Base-by-base conservation (phyloP, 92 coral and sea anemone genomes). In the Hydrozoanthus gracilis region DNA sequence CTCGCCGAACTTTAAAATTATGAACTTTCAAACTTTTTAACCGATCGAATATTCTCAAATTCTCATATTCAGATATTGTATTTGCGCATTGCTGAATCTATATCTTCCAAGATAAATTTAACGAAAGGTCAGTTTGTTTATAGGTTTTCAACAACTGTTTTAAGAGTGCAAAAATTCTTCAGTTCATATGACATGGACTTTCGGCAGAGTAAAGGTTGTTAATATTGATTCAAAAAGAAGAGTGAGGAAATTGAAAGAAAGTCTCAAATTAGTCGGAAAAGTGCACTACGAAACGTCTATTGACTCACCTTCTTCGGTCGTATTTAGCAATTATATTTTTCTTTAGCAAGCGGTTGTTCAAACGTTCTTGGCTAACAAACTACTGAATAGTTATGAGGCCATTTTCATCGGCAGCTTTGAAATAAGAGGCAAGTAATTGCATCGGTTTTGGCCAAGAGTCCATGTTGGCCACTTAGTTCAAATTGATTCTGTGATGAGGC, bases 341-440 rank as follows among this genome's bases (percentile, higher is more conserved):
- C 49, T 11, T 51, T 51, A 76, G 82, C 35, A 44, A 76, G 82
- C 82, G 82, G 82, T 27, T 51, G 45, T 18, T 17, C 62, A 54
- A 76, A 76, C 10, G 82, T 20, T 16, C 62, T 18, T 47, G 44
- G 67, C 55, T 76, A 76, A 76, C 82, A 76, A 51, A 52, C 54
- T 51, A 51, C 66, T 76, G 35, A 76, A 76, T 76, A 54, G 62
- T 76, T 15, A 15, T 51, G 44, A 54, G 67, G 27, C 66, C 66
- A 76, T 76, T 76, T 76, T 54, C 82, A 51, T 76, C 82, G 82
- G 82, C 82, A 76, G 55, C 82, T 76, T 76, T 76, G 66, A 76
- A 76, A 76, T 52, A 4, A 54, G 45, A 76, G 55, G 49, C 44
- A 76, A 49, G 55, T 76, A 76, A 76, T 76, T 76, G 62, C 66